Percentiles rank a stretch among this genome's conserved stretches.
Conservation (phyloP, 64 coral and sea anemone species). For the Orbicella faveolata region DNA sequence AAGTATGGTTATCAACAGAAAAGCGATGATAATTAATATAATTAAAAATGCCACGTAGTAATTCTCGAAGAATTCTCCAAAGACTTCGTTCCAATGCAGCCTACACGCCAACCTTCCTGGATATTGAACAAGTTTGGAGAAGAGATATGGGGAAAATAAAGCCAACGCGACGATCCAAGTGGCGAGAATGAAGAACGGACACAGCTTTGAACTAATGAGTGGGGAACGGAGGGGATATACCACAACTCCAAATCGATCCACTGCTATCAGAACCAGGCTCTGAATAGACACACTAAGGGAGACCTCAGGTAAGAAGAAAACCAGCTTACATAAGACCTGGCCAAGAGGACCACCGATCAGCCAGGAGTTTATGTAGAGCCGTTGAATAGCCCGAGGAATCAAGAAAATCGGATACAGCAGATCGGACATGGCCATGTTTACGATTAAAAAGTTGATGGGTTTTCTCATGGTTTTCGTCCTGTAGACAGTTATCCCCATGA, state of each 20-base stretch:
- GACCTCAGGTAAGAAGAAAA: background rate
- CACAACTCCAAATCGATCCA: too few relatives aligned
- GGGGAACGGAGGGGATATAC: too few relatives aligned
- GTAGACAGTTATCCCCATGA: too few relatives aligned
- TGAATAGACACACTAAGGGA: background rate
- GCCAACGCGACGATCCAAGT: background rate
- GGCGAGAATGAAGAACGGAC: too few relatives aligned
- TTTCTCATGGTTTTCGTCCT: too few relatives aligned
- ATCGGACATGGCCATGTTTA: too few relatives aligned
- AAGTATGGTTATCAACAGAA: background rate
- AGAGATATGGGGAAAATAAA: background rate
- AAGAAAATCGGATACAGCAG: background rate
- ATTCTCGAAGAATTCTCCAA: background rate
- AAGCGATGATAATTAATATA: too few relatives aligned
- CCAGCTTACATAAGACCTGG: background rate
- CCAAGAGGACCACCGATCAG: too few relatives aligned
- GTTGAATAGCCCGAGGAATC: background rate
- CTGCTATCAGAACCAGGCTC: background rate
- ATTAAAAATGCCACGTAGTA: too few relatives aligned
- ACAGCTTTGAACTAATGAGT: too few relatives aligned
- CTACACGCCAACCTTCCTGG: background rate
- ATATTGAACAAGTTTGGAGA: constrained; percentile 3
- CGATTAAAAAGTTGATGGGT: too few relatives aligned
- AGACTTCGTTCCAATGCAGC: background rate
- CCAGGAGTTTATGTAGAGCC: background rate